Conservation (phyloP, 2,797 vertebrate genomes). For the Smutsia gigantea region DNA sequence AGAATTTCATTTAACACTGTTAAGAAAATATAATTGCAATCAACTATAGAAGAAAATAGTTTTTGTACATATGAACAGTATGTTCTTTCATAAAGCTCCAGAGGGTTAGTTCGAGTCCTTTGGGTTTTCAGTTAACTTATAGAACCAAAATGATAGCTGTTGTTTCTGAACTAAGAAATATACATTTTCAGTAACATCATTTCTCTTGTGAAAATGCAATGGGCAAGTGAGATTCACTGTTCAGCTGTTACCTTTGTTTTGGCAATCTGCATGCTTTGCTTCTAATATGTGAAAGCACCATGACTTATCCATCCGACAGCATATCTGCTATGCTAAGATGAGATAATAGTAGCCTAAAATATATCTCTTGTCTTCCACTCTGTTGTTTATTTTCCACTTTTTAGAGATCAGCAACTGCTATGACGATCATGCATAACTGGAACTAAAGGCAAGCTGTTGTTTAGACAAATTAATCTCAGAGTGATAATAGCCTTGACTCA, state of each 20-base stretch:
- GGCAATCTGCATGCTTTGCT: conserved; percentile 35
- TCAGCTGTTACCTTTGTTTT: conserved; percentile 56
- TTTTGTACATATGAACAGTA: neutral
- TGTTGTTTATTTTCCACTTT: conserved; percentile 67
- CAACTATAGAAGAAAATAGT: neutral
- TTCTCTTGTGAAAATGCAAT: neutral
- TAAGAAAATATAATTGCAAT: neutral
- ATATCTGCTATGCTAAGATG: conserved; percentile 48
- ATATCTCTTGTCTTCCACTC: conserved; percentile 62
- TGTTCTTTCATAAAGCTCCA: neutral
- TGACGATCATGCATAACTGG: conserved; percentile 11
- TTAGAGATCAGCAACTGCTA: conserved; percentile 50
- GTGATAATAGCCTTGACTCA: neutral
- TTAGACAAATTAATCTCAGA: conserved; percentile 48
- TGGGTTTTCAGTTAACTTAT: neutral
- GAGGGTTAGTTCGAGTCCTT: neutral
- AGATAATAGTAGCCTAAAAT: conserved; percentile 53
- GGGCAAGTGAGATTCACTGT: conserved; percentile 59
- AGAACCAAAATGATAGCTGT: neutral
- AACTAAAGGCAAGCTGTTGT: conserved; percentile 47
- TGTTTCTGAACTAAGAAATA: neutral
- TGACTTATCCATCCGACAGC: conserved; percentile 33
- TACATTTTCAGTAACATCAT: neutral
- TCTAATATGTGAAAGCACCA: conserved; percentile 66
- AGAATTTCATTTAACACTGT: neutral